These are phyloP conservation scores for Anguilla pacifica DNA, from an alignment of 2,797 vertebrate species.

Conservation along the genomic window DNA sequence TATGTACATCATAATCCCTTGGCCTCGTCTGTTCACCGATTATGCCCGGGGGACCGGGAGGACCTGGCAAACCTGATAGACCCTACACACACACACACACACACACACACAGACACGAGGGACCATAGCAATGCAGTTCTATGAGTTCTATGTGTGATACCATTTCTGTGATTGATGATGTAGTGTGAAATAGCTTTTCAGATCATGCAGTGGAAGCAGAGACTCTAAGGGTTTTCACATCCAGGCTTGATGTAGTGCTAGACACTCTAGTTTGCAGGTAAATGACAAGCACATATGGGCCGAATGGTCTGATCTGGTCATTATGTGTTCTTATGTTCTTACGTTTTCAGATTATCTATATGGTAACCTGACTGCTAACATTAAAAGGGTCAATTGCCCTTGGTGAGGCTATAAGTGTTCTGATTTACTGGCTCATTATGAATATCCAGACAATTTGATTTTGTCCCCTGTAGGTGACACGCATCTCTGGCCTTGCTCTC, in stretches of 20 bases:
- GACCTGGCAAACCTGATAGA: constrained; percentile 83
- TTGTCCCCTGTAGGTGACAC: too few species aligned
- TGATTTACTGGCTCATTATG: neutral
- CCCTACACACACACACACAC: constrained; percentile 73
- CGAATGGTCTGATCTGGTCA: neutral
- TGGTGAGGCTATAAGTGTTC: neutral
- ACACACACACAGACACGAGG: constrained; percentile 28
- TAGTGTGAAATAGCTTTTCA: neutral
- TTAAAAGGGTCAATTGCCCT: neutral
- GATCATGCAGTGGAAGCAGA: neutral
- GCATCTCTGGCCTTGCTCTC: too few species aligned
- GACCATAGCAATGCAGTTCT: neutral
- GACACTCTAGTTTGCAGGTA: too few species aligned
- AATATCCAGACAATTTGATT: neutral
- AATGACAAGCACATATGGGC: neutral
- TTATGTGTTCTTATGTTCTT: too few species aligned
- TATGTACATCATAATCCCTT: constrained; percentile 85
- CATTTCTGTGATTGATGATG: neutral
- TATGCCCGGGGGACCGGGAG: constrained; percentile 91
- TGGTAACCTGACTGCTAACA: neutral
- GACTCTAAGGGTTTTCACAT: too few species aligned
- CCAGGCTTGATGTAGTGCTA: too few species aligned
- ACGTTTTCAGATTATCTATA: neutral
- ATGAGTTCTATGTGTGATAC: neutral
- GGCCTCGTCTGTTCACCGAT: constrained; percentile 85